These are phyloP conservation scores for Lepidocolaptes lacrymiger DNA, from an alignment of 2,797 vertebrate species.

Conservation along the genomic window DNA sequence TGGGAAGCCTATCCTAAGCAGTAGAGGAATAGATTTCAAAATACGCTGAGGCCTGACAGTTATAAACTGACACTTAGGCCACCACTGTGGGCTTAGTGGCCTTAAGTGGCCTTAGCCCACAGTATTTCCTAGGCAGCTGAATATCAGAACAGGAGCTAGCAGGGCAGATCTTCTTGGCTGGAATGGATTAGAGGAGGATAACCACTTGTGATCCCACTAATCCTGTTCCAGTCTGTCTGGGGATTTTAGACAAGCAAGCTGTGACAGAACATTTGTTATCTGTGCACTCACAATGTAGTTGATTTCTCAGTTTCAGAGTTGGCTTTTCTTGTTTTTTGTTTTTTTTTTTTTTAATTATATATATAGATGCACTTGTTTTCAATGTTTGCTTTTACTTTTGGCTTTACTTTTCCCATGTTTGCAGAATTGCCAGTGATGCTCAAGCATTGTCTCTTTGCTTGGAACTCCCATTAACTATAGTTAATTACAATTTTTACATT, in stretches of 20 bases:
- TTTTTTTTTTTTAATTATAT: neutral
- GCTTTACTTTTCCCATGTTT: neutral
- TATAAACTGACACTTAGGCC: neutral
- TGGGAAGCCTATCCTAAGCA: neutral
- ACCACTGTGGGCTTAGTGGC: neutral
- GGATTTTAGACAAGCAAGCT: constrained; percentile 13
- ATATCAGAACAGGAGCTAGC: neutral
- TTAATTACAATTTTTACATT: neutral
- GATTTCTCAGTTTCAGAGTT: neutral
- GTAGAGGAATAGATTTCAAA: neutral
- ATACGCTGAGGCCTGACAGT: neutral
- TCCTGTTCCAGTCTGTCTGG: constrained; percentile 46
- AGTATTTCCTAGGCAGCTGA: neutral
- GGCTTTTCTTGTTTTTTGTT: neutral
- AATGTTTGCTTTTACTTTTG: neutral
- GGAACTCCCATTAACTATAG: neutral
- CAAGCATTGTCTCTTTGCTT: neutral
- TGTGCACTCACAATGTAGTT: neutral
- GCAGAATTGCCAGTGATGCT: neutral
- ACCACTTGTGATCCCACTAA: constrained; percentile 48
- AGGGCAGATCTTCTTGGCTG: constrained; percentile 37
- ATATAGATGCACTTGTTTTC: neutral
- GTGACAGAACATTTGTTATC: neutral
- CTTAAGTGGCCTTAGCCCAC: constrained; percentile 8
- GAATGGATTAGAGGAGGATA: constrained; percentile 61